Evolutionary conservation across 2,113 vertebrate species (phyloP).

Genomic region (Callopanchax toddi): DNA sequence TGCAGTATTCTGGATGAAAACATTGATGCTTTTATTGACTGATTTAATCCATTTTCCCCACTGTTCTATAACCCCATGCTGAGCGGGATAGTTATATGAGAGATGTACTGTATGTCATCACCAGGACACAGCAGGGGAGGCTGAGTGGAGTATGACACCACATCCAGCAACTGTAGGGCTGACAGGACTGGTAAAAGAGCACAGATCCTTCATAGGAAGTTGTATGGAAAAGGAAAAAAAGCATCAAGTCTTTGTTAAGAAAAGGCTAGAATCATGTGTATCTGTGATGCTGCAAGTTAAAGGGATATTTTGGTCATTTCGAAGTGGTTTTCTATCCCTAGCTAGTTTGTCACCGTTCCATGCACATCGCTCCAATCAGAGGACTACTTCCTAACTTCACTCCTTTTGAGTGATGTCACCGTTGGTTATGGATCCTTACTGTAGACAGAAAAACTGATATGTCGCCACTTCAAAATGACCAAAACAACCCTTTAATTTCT

Average conservation of each 20-base stretch:
- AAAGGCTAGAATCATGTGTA: background rate
- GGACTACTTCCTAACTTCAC: too few species aligned
- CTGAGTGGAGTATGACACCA: background rate
- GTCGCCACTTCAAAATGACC: too few species aligned
- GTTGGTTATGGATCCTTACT: too few species aligned
- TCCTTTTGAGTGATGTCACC: too few species aligned
- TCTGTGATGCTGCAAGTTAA: too few species aligned
- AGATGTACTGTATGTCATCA: background rate
- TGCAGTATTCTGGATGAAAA: background rate
- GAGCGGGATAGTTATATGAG: slow-evolving; percentile 5
- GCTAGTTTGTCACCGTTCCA: too few species aligned
- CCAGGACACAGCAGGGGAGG: background rate
- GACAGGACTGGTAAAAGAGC: background rate
- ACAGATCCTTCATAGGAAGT: background rate
- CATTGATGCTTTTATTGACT: background rate
- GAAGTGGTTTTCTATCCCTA: too few species aligned
- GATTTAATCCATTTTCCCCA: slow-evolving; percentile 1
- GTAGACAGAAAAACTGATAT: too few species aligned
- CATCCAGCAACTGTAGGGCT: background rate
- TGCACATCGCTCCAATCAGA: too few species aligned
- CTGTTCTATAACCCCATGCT: background rate
- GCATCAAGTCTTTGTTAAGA: background rate
- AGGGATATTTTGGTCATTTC: too few species aligned
- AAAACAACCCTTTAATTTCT: too few species aligned
- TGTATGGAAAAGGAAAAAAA: background rate